Evolutionary conservation across 2,113 vertebrate species (phyloP).

Genomic region (Dermatemys mawii): DNA sequence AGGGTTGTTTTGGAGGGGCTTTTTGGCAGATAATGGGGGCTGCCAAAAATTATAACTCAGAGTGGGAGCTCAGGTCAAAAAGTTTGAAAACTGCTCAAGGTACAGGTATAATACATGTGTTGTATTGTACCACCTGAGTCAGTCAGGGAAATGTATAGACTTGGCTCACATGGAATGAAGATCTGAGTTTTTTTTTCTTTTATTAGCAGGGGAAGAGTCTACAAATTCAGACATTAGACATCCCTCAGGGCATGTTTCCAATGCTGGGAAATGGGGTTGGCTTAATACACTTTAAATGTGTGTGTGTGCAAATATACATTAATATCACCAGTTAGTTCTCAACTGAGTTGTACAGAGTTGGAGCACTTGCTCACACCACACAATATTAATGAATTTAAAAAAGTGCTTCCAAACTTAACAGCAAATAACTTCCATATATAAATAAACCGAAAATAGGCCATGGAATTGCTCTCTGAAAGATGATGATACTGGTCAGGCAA

Average conservation of each 20-base stretch:
- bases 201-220: neutral
- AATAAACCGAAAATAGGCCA: neutral
- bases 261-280: neutral
- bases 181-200: neutral
- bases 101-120: no score
- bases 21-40: neutral
- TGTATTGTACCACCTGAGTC: neutral
- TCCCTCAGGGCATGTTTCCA: neutral
- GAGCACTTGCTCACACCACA: neutral
- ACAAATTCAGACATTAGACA: neutral
- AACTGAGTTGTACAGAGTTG: neutral
- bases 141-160: neutral
- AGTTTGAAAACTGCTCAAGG: no score
- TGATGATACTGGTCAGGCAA: neutral
- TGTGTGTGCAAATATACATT: neutral
- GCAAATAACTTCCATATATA: neutral
- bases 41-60: no score
- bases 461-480: neutral
- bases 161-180: neutral
- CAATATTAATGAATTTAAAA: neutral
- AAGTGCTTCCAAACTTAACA: constrained; percentile 6
- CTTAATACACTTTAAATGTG: neutral
- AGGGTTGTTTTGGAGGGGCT: neutral
- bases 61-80: no score
- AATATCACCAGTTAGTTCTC: neutral